Evolutionary conservation across 1,140 invertebrate genomes (phyloP).

Genomic region (Drosophila ficusphila): DNA sequence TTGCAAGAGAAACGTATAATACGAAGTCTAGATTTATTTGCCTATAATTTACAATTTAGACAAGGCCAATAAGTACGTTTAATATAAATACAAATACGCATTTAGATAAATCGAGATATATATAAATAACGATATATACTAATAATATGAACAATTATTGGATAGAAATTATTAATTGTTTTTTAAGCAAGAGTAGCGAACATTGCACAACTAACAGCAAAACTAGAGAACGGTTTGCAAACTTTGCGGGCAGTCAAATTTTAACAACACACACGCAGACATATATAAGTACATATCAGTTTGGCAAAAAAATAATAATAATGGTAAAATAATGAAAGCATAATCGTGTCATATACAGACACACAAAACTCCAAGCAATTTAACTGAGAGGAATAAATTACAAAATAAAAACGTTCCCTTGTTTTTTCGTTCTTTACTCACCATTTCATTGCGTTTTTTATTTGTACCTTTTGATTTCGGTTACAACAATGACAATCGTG

Average conservation of each 20-base stretch:
- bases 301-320: conserved; percentile 46
- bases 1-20: conserved; percentile 22
- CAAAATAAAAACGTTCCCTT: conserved; percentile 20
- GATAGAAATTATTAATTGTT: conserved; percentile 74
- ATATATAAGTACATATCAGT: conserved; percentile 80
- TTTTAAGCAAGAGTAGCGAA: conserved; percentile 67
- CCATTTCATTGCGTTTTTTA: conserved; percentile 10
- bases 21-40: conserved; percentile 45
- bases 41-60: conserved; percentile 34
- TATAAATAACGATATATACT: conserved; percentile 34
- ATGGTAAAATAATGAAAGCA: conserved; percentile 60
- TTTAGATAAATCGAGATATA: conserved; percentile 39
- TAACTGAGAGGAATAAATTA: conserved; percentile 44
- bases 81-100: conserved; percentile 32
- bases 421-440: conserved; percentile 24
- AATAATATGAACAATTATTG: conserved; percentile 47
- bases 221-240: conserved; percentile 35
- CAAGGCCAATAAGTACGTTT: conserved; percentile 67
- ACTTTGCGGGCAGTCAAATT: conserved; percentile 58
- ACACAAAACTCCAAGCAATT: conserved; percentile 32
- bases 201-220: conserved; percentile 67
- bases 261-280: conserved; percentile 47
- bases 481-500: conserved; percentile 83
- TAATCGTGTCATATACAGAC: conserved; percentile 61
- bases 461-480: conserved; percentile 23